Percentiles rank a stretch among this genome's conserved stretches.
Conservation (phyloP, 2,797 vertebrate species). For the Staurois parvus region DNA sequence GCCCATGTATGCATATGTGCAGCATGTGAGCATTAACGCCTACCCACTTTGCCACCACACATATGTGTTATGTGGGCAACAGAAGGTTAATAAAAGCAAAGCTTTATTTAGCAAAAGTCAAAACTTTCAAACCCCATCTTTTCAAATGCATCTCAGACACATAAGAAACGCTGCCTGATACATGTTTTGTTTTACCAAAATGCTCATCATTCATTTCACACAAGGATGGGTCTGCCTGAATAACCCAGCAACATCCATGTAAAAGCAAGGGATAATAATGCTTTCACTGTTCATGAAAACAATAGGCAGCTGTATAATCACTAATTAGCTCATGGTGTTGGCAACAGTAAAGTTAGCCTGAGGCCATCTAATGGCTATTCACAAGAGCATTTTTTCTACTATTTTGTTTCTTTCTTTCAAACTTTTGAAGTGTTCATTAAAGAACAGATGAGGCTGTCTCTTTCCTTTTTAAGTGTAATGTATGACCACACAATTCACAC, state of each 20-base stretch:
- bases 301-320: conserved; percentile 4
- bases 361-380: not conserved
- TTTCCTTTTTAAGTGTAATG: not conserved
- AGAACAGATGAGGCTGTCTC: not conserved
- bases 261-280: not conserved
- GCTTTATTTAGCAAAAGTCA: no score
- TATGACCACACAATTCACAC: not conserved
- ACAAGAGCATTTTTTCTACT: not conserved
- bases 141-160: not conserved
- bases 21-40: no score
- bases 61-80: no score
- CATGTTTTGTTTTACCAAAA: not conserved
- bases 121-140: not conserved
- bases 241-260: not conserved
- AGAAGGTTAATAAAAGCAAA: no score
- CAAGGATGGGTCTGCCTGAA: not conserved
- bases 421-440: not conserved
- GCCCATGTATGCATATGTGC: no score
- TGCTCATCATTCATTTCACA: not conserved
- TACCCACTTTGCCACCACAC: no score
- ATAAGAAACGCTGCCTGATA: not conserved
- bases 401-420: not conserved
- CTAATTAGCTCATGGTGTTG: conserved; percentile 9
- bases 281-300: not conserved
- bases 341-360: not conserved